A percentile compares a stretch with the other conserved stretches of the same genome.
phyloP scores from a whole-genome alignment of 2,797 vertebrate species.

The Lepilemur septentrionalis region DNA sequence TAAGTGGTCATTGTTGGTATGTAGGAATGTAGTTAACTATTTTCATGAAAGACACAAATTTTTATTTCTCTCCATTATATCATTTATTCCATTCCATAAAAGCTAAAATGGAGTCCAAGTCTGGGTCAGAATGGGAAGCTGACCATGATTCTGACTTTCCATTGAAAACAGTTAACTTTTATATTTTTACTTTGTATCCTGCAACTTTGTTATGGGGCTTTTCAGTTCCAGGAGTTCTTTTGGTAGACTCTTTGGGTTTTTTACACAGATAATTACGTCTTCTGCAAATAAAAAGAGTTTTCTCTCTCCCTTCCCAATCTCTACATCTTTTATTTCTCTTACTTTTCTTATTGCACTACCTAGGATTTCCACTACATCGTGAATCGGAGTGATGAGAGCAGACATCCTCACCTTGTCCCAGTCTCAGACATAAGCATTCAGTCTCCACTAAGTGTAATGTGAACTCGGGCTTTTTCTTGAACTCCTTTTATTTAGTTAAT shows the following conservation, averaged over 20 bases:
- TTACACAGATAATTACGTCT: neutral
- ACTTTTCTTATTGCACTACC: neutral
- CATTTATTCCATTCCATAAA: conserved; percentile 31
- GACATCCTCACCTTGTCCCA: neutral
- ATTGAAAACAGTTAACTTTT: neutral
- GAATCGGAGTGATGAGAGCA: neutral
- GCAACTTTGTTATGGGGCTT: neutral
- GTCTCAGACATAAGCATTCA: neutral
- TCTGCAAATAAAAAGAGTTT: neutral
- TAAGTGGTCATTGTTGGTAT: neutral
- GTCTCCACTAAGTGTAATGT: neutral
- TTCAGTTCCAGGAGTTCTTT: neutral
- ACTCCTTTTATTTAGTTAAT: neutral
- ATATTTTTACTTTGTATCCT: neutral
- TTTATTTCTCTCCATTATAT: conserved; percentile 44
- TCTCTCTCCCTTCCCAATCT: neutral
- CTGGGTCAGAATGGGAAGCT: accelerated
- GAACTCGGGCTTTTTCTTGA: neutral
- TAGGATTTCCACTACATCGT: neutral
- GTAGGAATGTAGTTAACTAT: neutral
- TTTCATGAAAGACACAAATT: conserved; percentile 29
- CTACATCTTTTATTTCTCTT: neutral
- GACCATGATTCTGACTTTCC: neutral
- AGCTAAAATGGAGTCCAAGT: neutral
- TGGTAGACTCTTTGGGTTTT: neutral